Percentiles rank a stretch among this genome's conserved stretches.
phyloP scores from a whole-genome alignment of 2,888 invertebrate genomes.

The Lumbricus terrestris region DNA sequence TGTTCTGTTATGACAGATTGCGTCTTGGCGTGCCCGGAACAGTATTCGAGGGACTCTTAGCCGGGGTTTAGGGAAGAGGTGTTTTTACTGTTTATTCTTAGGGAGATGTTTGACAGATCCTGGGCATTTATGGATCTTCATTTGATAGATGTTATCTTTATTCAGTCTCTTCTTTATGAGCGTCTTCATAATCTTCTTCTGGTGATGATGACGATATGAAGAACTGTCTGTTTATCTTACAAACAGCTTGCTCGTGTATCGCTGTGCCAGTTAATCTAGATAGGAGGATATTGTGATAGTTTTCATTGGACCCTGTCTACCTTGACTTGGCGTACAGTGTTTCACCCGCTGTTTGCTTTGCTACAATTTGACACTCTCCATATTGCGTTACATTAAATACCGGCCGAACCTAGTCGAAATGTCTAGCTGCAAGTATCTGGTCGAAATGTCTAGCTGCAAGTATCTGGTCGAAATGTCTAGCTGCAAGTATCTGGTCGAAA shows the following conservation, averaged over 20 bases:
- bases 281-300: not conserved
- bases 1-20: not conserved
- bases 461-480: too few species aligned
- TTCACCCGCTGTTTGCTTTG: not conserved
- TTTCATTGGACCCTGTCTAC: not conserved
- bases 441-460: too few species aligned
- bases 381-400: not conserved
- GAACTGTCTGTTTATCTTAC: not conserved
- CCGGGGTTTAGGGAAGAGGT: not conserved
- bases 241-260: not conserved
- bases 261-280: not conserved
- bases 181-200: not conserved
- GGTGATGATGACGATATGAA: not conserved
- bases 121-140: not conserved
- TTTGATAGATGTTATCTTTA: not conserved
- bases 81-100: not conserved
- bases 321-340: not conserved
- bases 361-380: not conserved
- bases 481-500: too few species aligned
- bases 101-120: not conserved
- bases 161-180: not conserved
- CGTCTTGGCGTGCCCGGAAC: not conserved
- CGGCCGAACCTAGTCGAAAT: too few species aligned
- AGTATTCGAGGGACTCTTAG: not conserved
- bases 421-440: too few species aligned